These are phyloP conservation scores for Argopecten irradians DNA, from an alignment of 1,140 invertebrate genomes.

Conservation along the genomic window DNA sequence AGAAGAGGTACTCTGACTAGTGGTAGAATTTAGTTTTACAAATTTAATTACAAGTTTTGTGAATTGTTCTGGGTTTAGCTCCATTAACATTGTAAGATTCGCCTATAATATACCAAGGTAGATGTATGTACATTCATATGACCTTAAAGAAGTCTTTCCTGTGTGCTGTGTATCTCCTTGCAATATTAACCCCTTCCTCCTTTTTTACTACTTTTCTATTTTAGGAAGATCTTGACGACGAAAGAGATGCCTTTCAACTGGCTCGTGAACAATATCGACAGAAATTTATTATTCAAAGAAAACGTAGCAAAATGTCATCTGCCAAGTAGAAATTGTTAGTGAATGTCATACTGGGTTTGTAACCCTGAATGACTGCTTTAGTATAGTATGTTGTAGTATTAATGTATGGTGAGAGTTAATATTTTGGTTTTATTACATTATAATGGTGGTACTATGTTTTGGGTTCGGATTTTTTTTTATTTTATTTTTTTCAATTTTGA, in stretches of 20 bases:
- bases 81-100: no score
- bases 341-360: not conserved
- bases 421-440: not conserved
- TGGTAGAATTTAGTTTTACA: no score
- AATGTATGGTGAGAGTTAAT: not conserved
- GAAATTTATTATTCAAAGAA: not conserved
- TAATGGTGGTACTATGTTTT: not conserved
- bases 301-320: conserved; percentile 1
- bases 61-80: no score
- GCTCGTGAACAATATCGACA: conserved; percentile 25
- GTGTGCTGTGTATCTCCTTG: not conserved
- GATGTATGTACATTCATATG: no score
- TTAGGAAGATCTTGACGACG: conserved; percentile 2
- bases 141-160: no score
- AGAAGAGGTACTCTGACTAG: no score
- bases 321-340: conserved; percentile 17
- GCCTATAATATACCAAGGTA: no score
- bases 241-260: conserved; percentile 24
- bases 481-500: not conserved
- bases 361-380: not conserved
- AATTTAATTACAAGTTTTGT: no score
- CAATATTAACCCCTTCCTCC: not conserved
- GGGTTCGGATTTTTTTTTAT: not conserved
- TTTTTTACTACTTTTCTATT: conserved; percentile 26
- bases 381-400: not conserved